phyloP scores from a whole-genome alignment of 1,140 invertebrate species.

The Caenorhabditis briggsae region DNA sequence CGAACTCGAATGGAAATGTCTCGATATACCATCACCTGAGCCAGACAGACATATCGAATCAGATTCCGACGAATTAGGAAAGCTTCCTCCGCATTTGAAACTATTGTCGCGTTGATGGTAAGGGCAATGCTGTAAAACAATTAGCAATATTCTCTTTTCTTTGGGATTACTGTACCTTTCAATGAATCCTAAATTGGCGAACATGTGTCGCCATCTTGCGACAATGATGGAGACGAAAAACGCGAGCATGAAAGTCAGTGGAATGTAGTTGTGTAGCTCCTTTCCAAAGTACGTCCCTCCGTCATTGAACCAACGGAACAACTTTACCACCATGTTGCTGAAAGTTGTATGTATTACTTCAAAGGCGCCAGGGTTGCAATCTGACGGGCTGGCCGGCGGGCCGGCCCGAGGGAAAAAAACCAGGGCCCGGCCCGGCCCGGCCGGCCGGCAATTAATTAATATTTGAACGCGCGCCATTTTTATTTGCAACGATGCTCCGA shows the following conservation, averaged over 20 bases:
- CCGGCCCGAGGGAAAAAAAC: too few relatives aligned
- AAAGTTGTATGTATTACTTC: too few relatives aligned
- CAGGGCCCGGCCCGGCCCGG: too few relatives aligned
- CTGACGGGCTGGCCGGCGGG: too few relatives aligned
- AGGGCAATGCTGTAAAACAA: constrained; percentile 64
- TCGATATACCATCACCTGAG: constrained; percentile 65
- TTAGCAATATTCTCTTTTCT: too few relatives aligned
- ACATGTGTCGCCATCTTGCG: constrained; percentile 70
- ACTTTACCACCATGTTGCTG: too few relatives aligned
- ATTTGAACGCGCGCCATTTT: too few relatives aligned
- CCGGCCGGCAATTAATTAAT: too few relatives aligned
- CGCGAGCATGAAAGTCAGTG: constrained; percentile 70
- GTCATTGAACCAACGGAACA: neutral
- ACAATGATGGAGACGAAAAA: constrained; percentile 71
- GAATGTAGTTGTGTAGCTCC: constrained; percentile 63
- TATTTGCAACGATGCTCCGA: too few relatives aligned
- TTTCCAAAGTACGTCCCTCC: constrained; percentile 2
- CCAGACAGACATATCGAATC: constrained; percentile 62
- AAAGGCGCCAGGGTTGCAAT: too few relatives aligned
- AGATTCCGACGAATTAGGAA: constrained; percentile 56
- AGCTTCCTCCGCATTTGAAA: constrained; percentile 43
- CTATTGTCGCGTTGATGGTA: constrained; percentile 35
- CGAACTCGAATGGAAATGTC: constrained; percentile 76
- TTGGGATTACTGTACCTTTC: constrained; percentile 61
- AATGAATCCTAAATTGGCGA: constrained; percentile 69